phyloP scores from a whole-genome alignment of 2,113 vertebrate species.

The Crocuta crocuta region DNA sequence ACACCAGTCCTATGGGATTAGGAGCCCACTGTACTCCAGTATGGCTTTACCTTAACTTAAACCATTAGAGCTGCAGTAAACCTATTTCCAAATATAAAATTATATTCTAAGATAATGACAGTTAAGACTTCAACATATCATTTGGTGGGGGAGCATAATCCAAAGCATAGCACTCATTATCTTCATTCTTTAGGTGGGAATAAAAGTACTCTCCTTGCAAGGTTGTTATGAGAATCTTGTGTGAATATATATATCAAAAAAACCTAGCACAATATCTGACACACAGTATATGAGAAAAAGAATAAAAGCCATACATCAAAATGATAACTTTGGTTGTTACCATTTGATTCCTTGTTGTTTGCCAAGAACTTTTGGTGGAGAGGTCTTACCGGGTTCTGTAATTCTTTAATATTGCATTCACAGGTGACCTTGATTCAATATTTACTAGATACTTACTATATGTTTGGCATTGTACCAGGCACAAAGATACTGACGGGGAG shows the following conservation, averaged over 20 bases:
- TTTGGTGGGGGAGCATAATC: background rate
- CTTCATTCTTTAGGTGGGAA: background rate
- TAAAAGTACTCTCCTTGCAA: background rate
- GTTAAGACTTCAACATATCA: background rate
- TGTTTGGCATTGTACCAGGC: background rate
- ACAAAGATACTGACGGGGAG: background rate
- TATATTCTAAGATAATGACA: background rate
- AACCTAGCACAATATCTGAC: background rate
- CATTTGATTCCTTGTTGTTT: background rate
- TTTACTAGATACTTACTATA: background rate
- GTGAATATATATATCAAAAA: background rate
- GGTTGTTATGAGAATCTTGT: background rate
- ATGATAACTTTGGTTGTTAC: background rate
- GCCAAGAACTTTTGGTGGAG: conserved; percentile 3
- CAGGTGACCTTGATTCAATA: background rate
- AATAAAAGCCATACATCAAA: background rate
- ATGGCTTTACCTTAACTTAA: background rate
- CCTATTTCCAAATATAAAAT: background rate
- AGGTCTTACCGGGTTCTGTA: background rate
- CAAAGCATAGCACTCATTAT: background rate
- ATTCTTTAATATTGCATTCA: background rate
- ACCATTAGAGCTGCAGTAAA: background rate
- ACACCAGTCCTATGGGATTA: background rate
- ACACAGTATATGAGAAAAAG: background rate
- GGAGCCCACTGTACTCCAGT: background rate